A percentile compares a stretch with the other conserved stretches of the same genome.
phyloP scores from a whole-genome alignment of 2,113 vertebrate species.

The Meles meles region DNA sequence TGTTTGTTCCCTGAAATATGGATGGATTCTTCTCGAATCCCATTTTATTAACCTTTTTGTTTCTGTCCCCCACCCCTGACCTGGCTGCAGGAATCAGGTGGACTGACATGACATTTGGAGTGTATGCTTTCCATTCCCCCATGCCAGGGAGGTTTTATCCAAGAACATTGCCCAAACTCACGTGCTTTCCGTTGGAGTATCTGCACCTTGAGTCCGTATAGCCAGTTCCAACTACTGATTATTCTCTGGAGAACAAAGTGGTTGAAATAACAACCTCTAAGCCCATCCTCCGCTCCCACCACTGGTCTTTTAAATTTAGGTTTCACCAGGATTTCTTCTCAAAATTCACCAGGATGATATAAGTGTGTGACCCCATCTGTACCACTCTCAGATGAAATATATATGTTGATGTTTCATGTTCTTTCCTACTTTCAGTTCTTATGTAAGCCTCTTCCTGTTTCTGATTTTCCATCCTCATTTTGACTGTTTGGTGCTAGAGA shows the following conservation, averaged over 20 bases:
- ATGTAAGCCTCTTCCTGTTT: background rate
- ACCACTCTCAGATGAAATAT: rapidly evolving
- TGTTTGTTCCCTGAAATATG: background rate
- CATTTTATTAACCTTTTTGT: background rate
- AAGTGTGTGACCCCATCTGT: rapidly evolving
- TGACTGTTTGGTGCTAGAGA: background rate
- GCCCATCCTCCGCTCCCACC: rapidly evolving
- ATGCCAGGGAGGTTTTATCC: rapidly evolving
- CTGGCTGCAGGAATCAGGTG: too few relatives aligned
- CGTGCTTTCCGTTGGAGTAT: too few relatives aligned
- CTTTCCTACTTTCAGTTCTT: background rate
- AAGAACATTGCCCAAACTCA: background rate
- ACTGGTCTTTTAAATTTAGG: background rate
- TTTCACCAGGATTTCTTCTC: background rate
- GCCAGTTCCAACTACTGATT: too few relatives aligned
- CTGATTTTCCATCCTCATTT: background rate
- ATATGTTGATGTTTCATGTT: background rate
- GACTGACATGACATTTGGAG: too few relatives aligned
- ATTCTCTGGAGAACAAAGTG: background rate
- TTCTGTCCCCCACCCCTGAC: background rate
- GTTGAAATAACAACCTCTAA: background rate
- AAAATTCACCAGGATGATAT: background rate
- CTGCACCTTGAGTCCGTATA: rapidly evolving
- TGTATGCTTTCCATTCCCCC: background rate
- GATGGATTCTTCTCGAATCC: background rate